Conservation (phyloP, 2,797 vertebrate genomes). For the Leucoraja ocellata region DNA sequence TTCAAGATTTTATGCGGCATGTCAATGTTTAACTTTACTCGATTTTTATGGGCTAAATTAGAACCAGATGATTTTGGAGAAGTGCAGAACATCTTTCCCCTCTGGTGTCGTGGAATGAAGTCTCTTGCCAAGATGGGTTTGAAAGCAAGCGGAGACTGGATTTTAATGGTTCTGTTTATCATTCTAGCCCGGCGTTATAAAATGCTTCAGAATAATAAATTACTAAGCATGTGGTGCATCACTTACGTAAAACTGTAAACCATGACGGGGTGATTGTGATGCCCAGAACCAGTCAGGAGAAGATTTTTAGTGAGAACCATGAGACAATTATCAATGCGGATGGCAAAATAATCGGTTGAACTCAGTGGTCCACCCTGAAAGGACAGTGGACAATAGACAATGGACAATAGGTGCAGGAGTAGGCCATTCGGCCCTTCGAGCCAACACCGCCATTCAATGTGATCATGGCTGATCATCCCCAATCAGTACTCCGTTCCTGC, state of each 20-base stretch:
- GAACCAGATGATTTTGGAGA: not conserved
- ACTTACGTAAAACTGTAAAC: too few relatives aligned
- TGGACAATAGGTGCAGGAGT: too few relatives aligned
- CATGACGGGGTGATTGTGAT: not conserved
- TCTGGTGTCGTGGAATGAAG: not conserved
- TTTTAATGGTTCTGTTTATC: slow-evolving; percentile 1
- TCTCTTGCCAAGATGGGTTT: not conserved
- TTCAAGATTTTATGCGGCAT: not conserved
- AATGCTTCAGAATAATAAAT: not conserved
- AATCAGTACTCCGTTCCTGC: too few relatives aligned
- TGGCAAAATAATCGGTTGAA: not conserved
- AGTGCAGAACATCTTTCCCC: not conserved
- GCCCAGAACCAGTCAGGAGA: not conserved
- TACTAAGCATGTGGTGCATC: not conserved
- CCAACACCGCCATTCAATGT: too few relatives aligned
- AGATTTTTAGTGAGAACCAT: not conserved
- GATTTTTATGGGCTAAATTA: not conserved
- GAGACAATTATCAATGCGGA: not conserved
- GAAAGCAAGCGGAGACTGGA: not conserved
- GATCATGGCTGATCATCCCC: too few relatives aligned
- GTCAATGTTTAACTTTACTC: not conserved
- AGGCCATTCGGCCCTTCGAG: too few relatives aligned
- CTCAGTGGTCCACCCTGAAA: not conserved
- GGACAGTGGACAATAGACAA: not conserved
- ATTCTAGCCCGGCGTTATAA: not conserved